phyloP scores from a whole-genome alignment of 2,888 invertebrate genomes.

The Drosophila kambysellisi region DNA sequence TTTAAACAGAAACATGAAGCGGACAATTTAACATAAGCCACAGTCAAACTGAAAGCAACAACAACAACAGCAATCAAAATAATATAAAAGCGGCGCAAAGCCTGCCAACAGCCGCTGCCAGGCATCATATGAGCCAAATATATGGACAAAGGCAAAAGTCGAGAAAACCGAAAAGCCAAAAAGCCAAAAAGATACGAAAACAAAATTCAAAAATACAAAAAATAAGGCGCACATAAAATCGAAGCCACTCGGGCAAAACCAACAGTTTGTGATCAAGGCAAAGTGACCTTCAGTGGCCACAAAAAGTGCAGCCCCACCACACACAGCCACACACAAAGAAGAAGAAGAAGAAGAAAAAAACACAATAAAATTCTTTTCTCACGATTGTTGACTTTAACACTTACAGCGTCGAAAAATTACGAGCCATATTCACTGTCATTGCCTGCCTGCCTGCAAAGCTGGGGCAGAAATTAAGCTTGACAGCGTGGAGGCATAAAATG shows the following conservation, averaged over 20 bases:
- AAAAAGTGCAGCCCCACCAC: slow-evolving; percentile 60
- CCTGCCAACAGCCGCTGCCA: slow-evolving; percentile 51
- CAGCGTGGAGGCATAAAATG: slow-evolving; percentile 50
- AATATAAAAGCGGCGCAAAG: slow-evolving; percentile 54
- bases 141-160: slow-evolving; percentile 48
- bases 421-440: slow-evolving; percentile 76
- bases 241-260: slow-evolving; percentile 62
- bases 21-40: slow-evolving; percentile 77
- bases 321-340: slow-evolving; percentile 34
- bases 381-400: slow-evolving; percentile 82
- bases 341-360: slow-evolving; percentile 28
- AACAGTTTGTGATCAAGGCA: slow-evolving; percentile 51
- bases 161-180: slow-evolving; percentile 41
- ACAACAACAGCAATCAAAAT: slow-evolving; percentile 30
- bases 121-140: slow-evolving; percentile 56
- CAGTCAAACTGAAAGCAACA: slow-evolving; percentile 41
- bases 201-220: slow-evolving; percentile 42
- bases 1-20: slow-evolving; percentile 79
- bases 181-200: slow-evolving; percentile 60
- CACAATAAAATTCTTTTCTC: slow-evolving; percentile 82
- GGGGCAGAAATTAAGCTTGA: slow-evolving; percentile 62
- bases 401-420: slow-evolving; percentile 70
- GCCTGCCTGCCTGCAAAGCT: slow-evolving; percentile 55
- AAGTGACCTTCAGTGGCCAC: slow-evolving; percentile 74
- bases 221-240: slow-evolving; percentile 70